These are phyloP conservation scores for Microcaecilia unicolor DNA, from an alignment of 2,797 vertebrate species.

Conservation along the genomic window DNA sequence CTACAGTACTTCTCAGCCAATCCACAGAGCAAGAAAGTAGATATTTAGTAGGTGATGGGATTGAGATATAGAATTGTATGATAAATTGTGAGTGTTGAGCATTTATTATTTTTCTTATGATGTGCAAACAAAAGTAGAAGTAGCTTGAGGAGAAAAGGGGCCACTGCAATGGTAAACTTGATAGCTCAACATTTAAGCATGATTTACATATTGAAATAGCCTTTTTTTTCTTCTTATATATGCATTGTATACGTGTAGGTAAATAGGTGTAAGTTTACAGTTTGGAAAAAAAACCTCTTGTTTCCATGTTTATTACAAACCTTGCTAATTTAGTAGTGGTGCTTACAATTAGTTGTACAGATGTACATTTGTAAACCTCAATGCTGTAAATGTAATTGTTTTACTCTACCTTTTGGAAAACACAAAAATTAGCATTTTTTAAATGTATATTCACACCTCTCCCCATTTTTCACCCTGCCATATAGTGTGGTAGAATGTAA, in stretches of 20 bases:
- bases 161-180: constrained; percentile 64
- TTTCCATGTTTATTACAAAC: constrained; percentile 84
- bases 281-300: constrained; percentile 67
- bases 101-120: constrained; percentile 58
- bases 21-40: constrained; percentile 40
- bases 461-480: constrained; percentile 69
- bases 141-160: constrained; percentile 49
- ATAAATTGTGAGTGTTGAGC: constrained; percentile 48
- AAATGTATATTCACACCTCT: constrained; percentile 94
- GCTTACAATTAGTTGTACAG: constrained; percentile 94
- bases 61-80: constrained; percentile 54
- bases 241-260: constrained; percentile 93
- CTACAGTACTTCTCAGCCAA: constrained; percentile 42
- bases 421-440: constrained; percentile 90
- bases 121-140: constrained; percentile 38
- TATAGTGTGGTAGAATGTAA: constrained; percentile 97
- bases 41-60: constrained; percentile 50
- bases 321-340: constrained; percentile 94
- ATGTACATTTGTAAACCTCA: constrained; percentile 99
- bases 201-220: constrained; percentile 73
- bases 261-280: constrained; percentile 92
- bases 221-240: constrained; percentile 69
- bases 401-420: constrained; percentile 72
- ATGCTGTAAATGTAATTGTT: constrained; percentile 98
- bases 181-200: constrained; percentile 77